phyloP scores from a whole-genome alignment of 2,797 vertebrate genomes.

The Phoxinus dragarum region DNA sequence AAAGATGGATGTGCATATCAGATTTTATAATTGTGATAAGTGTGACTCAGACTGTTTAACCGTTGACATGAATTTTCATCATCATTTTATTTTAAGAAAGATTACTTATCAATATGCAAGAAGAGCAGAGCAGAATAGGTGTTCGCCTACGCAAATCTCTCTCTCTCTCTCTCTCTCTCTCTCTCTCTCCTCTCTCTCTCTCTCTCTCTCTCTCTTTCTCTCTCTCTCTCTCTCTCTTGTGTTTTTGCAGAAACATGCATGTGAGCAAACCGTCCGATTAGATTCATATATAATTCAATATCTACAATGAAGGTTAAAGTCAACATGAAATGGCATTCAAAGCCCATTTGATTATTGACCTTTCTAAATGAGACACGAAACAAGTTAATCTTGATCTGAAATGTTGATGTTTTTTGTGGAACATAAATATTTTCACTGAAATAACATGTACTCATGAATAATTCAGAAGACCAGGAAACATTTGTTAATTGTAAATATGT shows the following conservation, averaged over 20 bases:
- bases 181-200: background rate
- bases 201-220: background rate
- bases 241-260: background rate
- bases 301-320: background rate
- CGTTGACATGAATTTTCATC: constrained; percentile 39
- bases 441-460: background rate
- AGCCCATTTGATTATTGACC: background rate
- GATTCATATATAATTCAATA: background rate
- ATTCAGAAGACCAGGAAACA: background rate
- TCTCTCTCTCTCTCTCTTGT: background rate
- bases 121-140: background rate
- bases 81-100: constrained; percentile 18
- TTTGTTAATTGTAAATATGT: background rate
- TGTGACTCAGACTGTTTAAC: constrained; percentile 11
- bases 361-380: background rate
- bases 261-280: background rate
- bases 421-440: background rate
- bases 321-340: background rate
- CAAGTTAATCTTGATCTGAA: background rate
- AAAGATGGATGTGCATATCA: background rate
- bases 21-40: constrained; percentile 7
- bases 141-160: background rate
- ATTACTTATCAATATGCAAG: constrained; percentile 21
- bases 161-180: background rate
- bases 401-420: background rate